Evolutionary conservation across 2,888 invertebrate genomes (phyloP), one percentile per base, ranked within the genome.

Genomic region (Ormyrus thymus): DNA sequence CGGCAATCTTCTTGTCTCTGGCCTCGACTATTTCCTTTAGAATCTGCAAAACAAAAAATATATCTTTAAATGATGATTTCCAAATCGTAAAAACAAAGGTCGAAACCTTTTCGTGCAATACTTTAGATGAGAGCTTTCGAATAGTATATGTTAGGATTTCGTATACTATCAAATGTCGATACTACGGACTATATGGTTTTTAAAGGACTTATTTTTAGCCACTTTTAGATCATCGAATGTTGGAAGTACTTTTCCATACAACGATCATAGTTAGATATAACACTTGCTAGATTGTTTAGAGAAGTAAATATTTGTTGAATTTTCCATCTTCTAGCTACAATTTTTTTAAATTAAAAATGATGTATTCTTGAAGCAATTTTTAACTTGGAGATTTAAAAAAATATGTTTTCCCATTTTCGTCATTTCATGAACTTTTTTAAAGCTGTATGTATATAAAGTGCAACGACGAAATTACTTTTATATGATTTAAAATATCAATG

Each of bases 1-100:
- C 93, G 46, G 92, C 89, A 72, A 97, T 90, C 88, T 96, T 95
- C 62, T 91, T 90, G 84, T 93, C 92, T 79, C 97, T 91, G 58
- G 89, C 90, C 64, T 89, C 87, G 0, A 92, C 92, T 81, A 92
- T 91, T 85, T 91, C 90, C 83, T 91, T 89, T 69, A 93, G 85
- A 5, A 75, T 48, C 80, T 75, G 10, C 29, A 55, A 73, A 29
- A 46, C n/a, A 58, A 9, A 53, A 65, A 58, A 45, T 29, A 1
- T 29, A 29, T 29, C 29, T 29, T 29, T 29, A 29, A 29, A 29
- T 29, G 29, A 29, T 29, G 4, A 29, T 29, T 3, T 4, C 4
- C 29, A 29, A 29, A 29, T 29, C 29, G 29, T 29, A 29, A 29
- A 29, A 1, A 3, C 3, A 29, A 29, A 29, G 29, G 78, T 75